Base-by-base conservation (phyloP, 2,888 invertebrate genomes). In the Laspeyria flexula region DNA sequence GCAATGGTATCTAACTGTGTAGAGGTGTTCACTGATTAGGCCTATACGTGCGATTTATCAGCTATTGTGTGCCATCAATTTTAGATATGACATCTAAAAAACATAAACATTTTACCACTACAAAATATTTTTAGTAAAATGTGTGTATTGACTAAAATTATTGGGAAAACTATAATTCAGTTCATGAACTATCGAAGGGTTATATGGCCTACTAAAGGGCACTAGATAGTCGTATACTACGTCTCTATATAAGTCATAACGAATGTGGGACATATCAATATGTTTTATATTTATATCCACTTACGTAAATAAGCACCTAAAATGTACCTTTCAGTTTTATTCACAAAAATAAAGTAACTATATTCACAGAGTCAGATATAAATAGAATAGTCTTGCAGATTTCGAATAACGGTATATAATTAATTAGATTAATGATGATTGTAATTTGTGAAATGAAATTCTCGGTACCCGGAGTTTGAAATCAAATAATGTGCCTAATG, bases 201-300 rank as follows among this genome's bases (percentile, higher is more conserved):
- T 66, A 54, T 67, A 64, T 47, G 50, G 33, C 38, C 52, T 46
- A 52, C 13, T 52, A 58, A 55, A 48, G 58, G 1, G 29, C 11
- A n/a, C 1, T n/a, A 11, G 1, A 11, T 54, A 47, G 67, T 56
- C 46, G 10, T 31, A 13, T 6, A 13, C 5, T 33, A 33, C 12
- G 2, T 7, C 7, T 7, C 64, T 49, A 25, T n/a, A n/a, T 3
- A 2, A 21, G 37, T 47, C 49, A 52, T 62, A 65, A 52, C 30
- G 13, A 39, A 34, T 48, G 7, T 45, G 41, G 15, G 10, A 18
- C 25, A 44, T 51, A 15, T 43, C 33, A 30, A 45, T 16, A 50
- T 45, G 23, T 57, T 63, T 51, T 50, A 59, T 58, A 43, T 55
- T 50, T 47, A 56, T 53, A 46, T 47, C 34, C 41, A 58, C 68